Evolutionary conservation across 2,888 invertebrate species (phyloP).

Genomic region (Barypeithes pellucidus): DNA sequence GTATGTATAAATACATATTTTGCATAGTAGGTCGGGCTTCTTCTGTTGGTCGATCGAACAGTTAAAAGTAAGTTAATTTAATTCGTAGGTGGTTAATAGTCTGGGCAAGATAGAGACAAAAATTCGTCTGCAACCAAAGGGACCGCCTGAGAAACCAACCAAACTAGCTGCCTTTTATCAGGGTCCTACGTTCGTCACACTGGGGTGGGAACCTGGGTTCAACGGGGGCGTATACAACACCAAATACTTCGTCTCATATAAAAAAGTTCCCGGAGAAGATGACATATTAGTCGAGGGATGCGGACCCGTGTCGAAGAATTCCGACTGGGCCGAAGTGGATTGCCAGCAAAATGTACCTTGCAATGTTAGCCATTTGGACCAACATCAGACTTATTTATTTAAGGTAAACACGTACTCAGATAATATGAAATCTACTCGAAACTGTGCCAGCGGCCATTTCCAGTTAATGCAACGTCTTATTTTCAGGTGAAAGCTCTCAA

Average conservation of each 20-base stretch:
- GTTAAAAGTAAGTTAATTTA: background rate
- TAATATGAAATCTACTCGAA: too few species aligned
- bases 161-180: conserved; percentile 81
- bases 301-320: conserved; percentile 74
- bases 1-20: conserved; percentile 3
- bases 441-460: too few species aligned
- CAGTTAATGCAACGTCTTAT: background rate
- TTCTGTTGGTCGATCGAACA: too few species aligned
- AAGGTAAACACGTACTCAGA: conserved; percentile 75
- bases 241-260: conserved; percentile 89
- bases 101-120: conserved; percentile 84
- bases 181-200: conserved; percentile 85
- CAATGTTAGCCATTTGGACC: conserved; percentile 88
- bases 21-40: background rate
- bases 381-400: conserved; percentile 89
- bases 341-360: conserved; percentile 91
- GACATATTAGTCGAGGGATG: conserved; percentile 78
- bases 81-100: conserved; percentile 75
- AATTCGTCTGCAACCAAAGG: conserved; percentile 88
- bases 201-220: conserved; percentile 92
- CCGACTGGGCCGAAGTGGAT: conserved; percentile 88
- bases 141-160: conserved; percentile 88
- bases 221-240: conserved; percentile 91
- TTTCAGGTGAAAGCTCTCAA: conserved; percentile 87
- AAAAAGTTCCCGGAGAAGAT: conserved; percentile 78